phyloP scores from a whole-genome alignment of 2,113 vertebrate species.

The Anoura caudifer region DNA sequence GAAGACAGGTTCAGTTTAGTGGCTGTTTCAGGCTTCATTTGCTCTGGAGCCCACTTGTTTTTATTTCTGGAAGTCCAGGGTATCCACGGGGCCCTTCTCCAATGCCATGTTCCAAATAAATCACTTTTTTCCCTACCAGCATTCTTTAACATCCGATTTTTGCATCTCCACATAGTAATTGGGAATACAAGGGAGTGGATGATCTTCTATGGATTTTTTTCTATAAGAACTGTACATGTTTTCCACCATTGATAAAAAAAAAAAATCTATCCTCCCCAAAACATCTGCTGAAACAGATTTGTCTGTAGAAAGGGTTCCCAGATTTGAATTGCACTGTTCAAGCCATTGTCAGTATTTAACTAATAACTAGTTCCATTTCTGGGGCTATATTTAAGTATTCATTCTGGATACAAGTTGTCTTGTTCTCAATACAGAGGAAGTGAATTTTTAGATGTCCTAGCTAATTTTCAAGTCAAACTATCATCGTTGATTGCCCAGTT shows the following conservation, averaged over 20 bases:
- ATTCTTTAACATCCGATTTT: not conserved
- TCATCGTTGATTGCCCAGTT: not conserved
- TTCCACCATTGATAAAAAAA: slow-evolving; percentile 6
- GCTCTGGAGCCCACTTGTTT: not conserved
- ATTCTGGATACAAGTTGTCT: slow-evolving; percentile 71
- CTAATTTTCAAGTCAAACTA: slow-evolving; percentile 61
- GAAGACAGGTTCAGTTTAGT: not conserved
- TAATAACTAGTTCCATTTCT: slow-evolving; percentile 76
- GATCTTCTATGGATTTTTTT: not conserved
- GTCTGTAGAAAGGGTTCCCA: slow-evolving; percentile 53
- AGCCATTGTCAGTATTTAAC: slow-evolving; percentile 66
- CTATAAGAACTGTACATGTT: not conserved
- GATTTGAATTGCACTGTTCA: slow-evolving; percentile 69
- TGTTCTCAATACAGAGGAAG: slow-evolving; percentile 59
- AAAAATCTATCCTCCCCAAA: slow-evolving; percentile 25
- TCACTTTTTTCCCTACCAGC: not conserved
- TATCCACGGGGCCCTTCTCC: not conserved
- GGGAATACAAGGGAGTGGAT: not conserved
- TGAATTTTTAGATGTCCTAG: slow-evolving; percentile 65
- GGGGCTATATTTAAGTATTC: slow-evolving; percentile 69
- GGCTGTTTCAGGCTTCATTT: not conserved
- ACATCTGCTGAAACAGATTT: slow-evolving; percentile 69
- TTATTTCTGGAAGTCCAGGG: not conserved
- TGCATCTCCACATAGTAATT: not conserved
- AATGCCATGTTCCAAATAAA: not conserved